These are phyloP conservation scores for Anthopleura sola DNA, from an alignment of 64 coral and sea anemone genomes.

Conservation along the genomic window DNA sequence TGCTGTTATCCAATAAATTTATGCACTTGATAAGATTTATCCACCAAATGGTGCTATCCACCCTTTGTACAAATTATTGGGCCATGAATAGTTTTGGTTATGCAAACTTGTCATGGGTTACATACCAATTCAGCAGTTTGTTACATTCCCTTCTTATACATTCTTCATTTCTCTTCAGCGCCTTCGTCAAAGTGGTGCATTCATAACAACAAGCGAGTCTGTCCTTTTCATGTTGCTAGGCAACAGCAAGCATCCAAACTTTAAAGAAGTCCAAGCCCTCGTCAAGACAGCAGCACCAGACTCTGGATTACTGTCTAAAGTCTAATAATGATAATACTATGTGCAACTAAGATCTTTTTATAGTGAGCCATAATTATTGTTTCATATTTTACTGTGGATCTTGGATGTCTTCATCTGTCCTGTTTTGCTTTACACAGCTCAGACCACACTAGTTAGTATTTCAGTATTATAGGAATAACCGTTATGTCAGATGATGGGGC, in stretches of 20 bases:
- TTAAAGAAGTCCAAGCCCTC: conserved; percentile 93
- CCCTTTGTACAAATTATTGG: too few species aligned
- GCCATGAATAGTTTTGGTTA: too few species aligned
- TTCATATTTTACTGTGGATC: not conserved
- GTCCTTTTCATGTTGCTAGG: conserved; percentile 87
- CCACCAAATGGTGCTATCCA: too few species aligned
- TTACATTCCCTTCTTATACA: too few species aligned
- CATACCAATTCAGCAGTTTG: too few species aligned
- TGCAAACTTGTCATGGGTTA: not conserved
- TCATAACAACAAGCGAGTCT: conserved; percentile 91
- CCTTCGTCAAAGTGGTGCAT: conserved; percentile 82
- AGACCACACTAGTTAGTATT: too few species aligned
- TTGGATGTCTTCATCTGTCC: too few species aligned
- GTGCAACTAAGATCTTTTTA: not conserved
- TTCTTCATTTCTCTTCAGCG: conserved; percentile 62
- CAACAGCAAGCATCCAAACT: conserved; percentile 79
- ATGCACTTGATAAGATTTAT: too few species aligned
- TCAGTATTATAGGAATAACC: too few species aligned
- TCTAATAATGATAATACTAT: not conserved
- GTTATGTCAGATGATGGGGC: too few species aligned
- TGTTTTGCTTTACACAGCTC: not conserved
- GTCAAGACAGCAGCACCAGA: conserved; percentile 94
- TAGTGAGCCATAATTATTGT: not conserved
- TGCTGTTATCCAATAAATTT: too few species aligned
- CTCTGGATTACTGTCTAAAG: conserved; percentile 92